Evolutionary conservation across 2,888 invertebrate genomes (phyloP).

Genomic region (Chrysolina haemoptera): DNA sequence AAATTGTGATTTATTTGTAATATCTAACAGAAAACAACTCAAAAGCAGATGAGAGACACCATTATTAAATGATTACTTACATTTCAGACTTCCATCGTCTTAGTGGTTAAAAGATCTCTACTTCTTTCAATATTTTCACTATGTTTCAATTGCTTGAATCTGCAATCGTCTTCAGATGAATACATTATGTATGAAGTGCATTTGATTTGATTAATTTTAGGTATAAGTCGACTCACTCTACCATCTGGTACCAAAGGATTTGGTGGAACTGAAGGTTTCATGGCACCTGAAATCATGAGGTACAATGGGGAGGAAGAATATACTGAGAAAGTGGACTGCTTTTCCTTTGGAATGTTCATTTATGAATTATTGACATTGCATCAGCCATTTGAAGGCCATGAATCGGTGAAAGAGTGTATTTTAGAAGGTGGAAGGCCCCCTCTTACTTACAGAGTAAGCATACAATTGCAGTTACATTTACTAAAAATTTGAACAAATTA

Average conservation of each 20-base stretch:
- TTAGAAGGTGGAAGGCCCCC: slow-evolving; percentile 95
- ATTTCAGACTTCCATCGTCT: too few species aligned
- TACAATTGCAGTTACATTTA: not conserved
- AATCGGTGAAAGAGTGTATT: slow-evolving; percentile 97
- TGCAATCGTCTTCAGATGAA: too few species aligned
- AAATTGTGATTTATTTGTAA: too few species aligned
- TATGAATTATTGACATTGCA: slow-evolving; percentile 95
- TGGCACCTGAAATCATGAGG: slow-evolving; percentile 99
- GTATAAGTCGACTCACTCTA: slow-evolving; percentile 89
- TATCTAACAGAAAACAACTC: too few species aligned
- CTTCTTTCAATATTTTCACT: too few species aligned
- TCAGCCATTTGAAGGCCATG: slow-evolving; percentile 96
- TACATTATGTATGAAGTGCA: too few species aligned
- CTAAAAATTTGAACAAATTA: not conserved
- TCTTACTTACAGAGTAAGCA: slow-evolving; percentile 82
- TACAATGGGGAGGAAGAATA: slow-evolving; percentile 99
- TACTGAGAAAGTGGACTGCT: slow-evolving; percentile 98
- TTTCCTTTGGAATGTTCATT: slow-evolving; percentile 98
- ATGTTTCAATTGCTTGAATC: too few species aligned
- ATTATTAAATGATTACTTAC: too few species aligned
- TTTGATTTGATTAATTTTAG: slow-evolving; percentile 63
- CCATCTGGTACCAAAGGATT: slow-evolving; percentile 97
- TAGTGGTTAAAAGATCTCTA: too few species aligned
- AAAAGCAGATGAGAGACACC: too few species aligned
- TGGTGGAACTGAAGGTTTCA: slow-evolving; percentile 98